Evolutionary conservation across 2,113 vertebrate species (phyloP), one percentile per base, ranked within the genome.

Genomic region (Cebus imitator): DNA sequence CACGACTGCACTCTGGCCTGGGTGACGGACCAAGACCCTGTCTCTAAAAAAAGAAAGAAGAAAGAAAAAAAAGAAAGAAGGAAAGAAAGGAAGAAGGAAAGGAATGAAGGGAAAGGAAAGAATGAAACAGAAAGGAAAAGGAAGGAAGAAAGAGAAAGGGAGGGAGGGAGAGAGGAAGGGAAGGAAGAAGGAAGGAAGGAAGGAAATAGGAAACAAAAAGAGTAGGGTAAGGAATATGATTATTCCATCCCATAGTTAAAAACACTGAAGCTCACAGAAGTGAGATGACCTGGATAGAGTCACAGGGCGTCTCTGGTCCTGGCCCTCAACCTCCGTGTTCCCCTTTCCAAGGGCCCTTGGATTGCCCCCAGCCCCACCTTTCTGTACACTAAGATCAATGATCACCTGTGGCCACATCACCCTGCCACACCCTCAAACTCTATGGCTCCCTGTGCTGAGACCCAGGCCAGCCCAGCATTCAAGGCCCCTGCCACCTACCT

Each of bases 21-120:
- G 58, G 25, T 64, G 61, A 64, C 2, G 27, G 61, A 13, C 25
- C 27, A 64, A 64, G 61, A 64, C 27, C 27, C 61, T 64, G 61
- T 52, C 52, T 52, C 52, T 16, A 52, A 52, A 61, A 61, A 27
- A 4, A 23, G 21, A 27, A 27, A 11, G 4, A 52, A 58, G 57
- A 58, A 12, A 30, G 5, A 27, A 25, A 11, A 12, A 61, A 5
- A 61, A 25, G 37, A 21, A 9, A 9, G 3, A 58, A 23, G 1
- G 3, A 61, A 12, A 25, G 57, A 25, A 12, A 5, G 27, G 11
- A 25, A 10, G 4, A 25, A 25, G 3, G 21, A 9, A 23, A 25
- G 8, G 8, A 57, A 55, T 0, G 7, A 57, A 9, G 0, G 2
- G 3, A 8, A 3, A 8, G 21, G 20, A 21, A 23, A 58, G 8